phyloP scores from a whole-genome alignment of 2,888 invertebrate genomes.

The Protula sp. region DNA sequence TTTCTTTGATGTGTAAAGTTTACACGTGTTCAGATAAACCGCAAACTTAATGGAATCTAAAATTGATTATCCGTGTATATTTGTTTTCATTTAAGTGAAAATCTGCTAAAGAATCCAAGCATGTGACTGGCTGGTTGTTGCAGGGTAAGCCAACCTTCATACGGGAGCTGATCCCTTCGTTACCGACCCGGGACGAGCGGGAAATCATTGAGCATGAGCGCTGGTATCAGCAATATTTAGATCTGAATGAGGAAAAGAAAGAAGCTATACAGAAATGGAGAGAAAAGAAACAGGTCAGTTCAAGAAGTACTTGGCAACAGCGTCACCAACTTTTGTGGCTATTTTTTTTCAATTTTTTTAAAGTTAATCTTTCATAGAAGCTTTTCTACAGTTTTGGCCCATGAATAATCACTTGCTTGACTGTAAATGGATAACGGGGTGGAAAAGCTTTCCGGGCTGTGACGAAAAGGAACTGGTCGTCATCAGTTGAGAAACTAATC shows the following conservation, averaged over 20 bases:
- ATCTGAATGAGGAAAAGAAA: conserved; percentile 47
- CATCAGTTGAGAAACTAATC: no score
- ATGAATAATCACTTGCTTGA: no score
- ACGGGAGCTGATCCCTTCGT: conserved; percentile 34
- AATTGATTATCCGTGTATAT: neutral
- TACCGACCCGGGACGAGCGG: conserved; percentile 45
- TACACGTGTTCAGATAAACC: no score
- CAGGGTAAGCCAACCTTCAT: conserved; percentile 45
- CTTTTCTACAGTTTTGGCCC: no score
- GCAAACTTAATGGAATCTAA: no score
- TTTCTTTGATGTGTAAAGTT: no score
- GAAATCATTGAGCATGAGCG: conserved; percentile 46
- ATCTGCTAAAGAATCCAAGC: no score
- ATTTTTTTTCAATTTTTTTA: neutral
- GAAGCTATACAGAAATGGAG: conserved; percentile 50
- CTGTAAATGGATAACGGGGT: no score
- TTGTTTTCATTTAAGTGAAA: neutral
- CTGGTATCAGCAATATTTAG: conserved; percentile 49
- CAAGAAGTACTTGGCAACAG: neutral
- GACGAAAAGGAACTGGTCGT: no score
- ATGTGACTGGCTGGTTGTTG: no score
- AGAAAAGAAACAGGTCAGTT: conserved; percentile 43
- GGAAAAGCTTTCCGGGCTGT: no score
- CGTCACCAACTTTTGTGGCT: neutral
- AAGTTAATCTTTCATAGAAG: neutral